Percentiles rank a stretch among this genome's conserved stretches.
phyloP scores from a whole-genome alignment of 2,888 invertebrate species.

The Cotesia congregata region DNA sequence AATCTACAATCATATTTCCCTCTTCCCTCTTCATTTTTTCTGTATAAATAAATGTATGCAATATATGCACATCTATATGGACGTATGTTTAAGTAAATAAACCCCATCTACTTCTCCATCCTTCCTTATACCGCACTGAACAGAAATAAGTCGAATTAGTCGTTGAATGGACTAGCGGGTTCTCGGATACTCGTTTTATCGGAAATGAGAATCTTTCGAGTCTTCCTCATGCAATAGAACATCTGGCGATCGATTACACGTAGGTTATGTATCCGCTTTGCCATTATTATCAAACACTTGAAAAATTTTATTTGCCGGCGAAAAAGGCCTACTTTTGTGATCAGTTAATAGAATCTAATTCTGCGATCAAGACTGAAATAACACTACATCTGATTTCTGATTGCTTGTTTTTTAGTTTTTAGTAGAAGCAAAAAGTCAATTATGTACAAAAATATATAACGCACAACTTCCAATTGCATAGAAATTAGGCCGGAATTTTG shows the following conservation, averaged over 20 bases:
- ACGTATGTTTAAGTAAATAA: conserved; percentile 1
- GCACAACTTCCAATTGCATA: too few species aligned
- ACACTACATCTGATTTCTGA: not conserved
- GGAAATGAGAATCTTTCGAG: conserved; percentile 49
- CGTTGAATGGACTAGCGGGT: conserved; percentile 38
- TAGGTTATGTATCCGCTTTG: conserved; percentile 20
- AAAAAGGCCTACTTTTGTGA: not conserved
- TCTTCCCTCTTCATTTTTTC: conserved; percentile 1
- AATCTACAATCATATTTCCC: conserved; percentile 13
- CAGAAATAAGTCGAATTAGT: conserved; percentile 38
- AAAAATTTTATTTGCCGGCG: not conserved
- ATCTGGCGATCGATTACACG: conserved; percentile 47
- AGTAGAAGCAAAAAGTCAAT: too few species aligned
- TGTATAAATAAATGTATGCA: conserved; percentile 8
- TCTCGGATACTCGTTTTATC: conserved; percentile 42
- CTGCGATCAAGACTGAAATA: not conserved
- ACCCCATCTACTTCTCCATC: not conserved
- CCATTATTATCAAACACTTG: conserved; percentile 19
- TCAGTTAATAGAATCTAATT: not conserved
- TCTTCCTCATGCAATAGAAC: conserved; percentile 44
- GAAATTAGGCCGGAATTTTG: too few species aligned
- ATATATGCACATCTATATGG: not conserved
- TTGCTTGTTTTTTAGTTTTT: too few species aligned
- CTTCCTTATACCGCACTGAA: not conserved
- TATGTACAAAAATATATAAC: too few species aligned